Conservation (phyloP, 2,888 invertebrate genomes). For the Caenorhabditis macrosperma region DNA sequence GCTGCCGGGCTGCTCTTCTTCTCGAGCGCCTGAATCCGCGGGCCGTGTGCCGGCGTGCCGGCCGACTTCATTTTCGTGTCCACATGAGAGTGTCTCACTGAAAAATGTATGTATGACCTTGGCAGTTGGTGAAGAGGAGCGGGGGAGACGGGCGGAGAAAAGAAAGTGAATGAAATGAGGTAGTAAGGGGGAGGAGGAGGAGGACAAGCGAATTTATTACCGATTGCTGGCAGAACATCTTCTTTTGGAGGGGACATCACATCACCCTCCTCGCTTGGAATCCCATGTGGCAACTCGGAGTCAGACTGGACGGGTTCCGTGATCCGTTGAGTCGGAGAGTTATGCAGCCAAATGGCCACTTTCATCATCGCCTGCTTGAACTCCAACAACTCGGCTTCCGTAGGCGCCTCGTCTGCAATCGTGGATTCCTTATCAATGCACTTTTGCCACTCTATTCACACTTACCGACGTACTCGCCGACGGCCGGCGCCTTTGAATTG, state of each 20-base stretch:
- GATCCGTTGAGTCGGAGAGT: neutral
- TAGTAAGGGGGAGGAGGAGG: constrained; percentile 1
- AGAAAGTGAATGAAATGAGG: neutral
- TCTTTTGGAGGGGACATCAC: neutral
- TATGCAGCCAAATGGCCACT: constrained; percentile 23
- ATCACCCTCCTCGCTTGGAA: neutral
- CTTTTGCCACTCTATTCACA: constrained; percentile 6
- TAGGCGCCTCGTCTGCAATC: constrained; percentile 17
- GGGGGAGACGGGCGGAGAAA: neutral
- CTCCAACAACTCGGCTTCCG: neutral
- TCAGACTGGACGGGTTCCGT: neutral
- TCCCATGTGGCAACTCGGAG: too few relatives aligned
- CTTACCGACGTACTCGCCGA: constrained; percentile 21
- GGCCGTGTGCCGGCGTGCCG: neutral
- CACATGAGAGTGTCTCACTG: constrained; percentile 21
- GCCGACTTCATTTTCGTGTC: constrained; percentile 2
- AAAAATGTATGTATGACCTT: constrained; percentile 45
- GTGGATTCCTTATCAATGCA: constrained; percentile 13
- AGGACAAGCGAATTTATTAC: constrained; percentile 33
- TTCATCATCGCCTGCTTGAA: constrained; percentile 7
- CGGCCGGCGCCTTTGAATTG: constrained; percentile 2
- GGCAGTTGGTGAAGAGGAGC: constrained; percentile 2
- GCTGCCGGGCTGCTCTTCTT: neutral
- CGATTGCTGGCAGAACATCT: constrained; percentile 18
- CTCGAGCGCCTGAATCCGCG: neutral